Evolutionary conservation across 2,888 invertebrate genomes (phyloP), one percentile per base, ranked within the genome.

Genomic region (Apantesis nais): DNA sequence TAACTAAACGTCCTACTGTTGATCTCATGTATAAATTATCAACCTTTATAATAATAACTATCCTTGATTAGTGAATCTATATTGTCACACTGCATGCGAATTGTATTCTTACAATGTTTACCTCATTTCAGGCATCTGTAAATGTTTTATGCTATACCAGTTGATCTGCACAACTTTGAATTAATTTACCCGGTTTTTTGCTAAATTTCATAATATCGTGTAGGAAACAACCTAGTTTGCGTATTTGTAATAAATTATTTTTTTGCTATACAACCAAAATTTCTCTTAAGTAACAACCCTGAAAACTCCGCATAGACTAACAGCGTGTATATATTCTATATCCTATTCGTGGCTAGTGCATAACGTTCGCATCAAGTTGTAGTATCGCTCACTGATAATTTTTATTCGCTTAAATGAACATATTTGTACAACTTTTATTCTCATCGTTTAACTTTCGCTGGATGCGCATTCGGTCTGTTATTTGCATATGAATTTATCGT

Each of bases 401-500:
- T 89, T 89, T 88, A 88, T 89, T 81, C 85, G 83, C 85, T 83
- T 85, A 89, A 92, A 91, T 90, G 88, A 87, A 88, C 88, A 88
- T 89, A 90, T 90, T 90, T 90, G 87, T 85, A 86, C 86, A 90
- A 90, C 84, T 91, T 91, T 91, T 88, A 89, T 89, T 78, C 85
- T 81, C 85, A 79, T 85, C 88, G 88, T 90, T 93, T 91, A 91
- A 90, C 90, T 90, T 88, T 88, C 83, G 86, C 86, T 83, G 84
- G 84, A 82, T 85, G 86, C 84, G 83, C 87, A 86, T 83, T 87
- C 83, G 78, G 74, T 77, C 85, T 85, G 85, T 81, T 88, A 92
- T 93, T 93, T 93, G 89, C 92, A 92, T 93, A 90, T 92, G 91
- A 92, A 92, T 92, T 85, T 88, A 86, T 86, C 84, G 86, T 86